Base-by-base conservation (phyloP, 2,888 invertebrate genomes). In the Eupithecia vulgata region DNA sequence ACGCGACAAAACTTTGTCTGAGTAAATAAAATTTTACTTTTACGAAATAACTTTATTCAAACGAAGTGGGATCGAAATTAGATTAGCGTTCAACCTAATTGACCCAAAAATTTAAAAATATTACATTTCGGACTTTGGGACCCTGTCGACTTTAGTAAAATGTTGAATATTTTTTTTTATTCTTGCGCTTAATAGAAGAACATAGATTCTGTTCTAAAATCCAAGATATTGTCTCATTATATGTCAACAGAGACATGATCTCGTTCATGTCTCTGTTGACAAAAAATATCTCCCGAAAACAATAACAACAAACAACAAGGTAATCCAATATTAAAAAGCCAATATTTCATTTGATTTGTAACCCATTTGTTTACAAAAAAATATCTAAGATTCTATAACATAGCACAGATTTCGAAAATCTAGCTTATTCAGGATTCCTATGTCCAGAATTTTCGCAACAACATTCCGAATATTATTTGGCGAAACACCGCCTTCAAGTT, bases 1-100 rank as follows among this genome's bases (percentile, higher is more conserved):
- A 76, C 80, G 84, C 87, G 82, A 76, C 76, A 71, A 83, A 84
- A 84, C 85, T 64, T 64, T 12, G 17, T 37, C 34, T 13, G 15
- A 34, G 17, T 57, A 57, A 57, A 25, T 21, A 57, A 34, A 59
- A 25, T 34, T 17, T 17, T 8, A 34, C 13, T 61, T 34, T 30
- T 17, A 34, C 61, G 61, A 10, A 34, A 8, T 34, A 61, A 4
- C 30, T 34, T 59, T 30, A 61, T 34, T 61, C 10, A 34, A 34
- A 61, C 34, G 61, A 61, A 61, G 34, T 61, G 59, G 59, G 30
- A 13, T 61, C 34, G 8, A 61, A 34, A 61, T 61, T 34, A 61
- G 61, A 61, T 61, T 61, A 61, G 3, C 61, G 25, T 25, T 57
- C 12, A 57, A 57, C 5, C 12, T 25, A 57, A 57, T 25, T 57